These are phyloP conservation scores for Micromesistius poutassou DNA, from an alignment of 2,797 vertebrate genomes.

Conservation along the genomic window DNA sequence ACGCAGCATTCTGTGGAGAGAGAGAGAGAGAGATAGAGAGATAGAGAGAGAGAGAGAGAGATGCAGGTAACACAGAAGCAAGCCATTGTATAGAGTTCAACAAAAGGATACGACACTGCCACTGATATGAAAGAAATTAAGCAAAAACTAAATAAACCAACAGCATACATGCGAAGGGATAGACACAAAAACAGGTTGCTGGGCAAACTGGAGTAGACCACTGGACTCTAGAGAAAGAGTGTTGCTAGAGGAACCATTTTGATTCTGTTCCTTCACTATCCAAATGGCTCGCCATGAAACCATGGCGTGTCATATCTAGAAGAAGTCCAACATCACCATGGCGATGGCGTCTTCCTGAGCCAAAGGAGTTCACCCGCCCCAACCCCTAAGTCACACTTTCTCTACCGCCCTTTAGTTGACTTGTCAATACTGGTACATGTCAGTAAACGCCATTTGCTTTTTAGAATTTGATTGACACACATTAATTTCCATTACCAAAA, in stretches of 20 bases:
- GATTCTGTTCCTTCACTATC: neutral
- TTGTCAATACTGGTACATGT: slow-evolving; percentile 1
- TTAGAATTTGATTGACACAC: neutral
- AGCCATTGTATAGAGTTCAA: slow-evolving; percentile 49
- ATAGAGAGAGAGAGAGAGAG: slow-evolving; percentile 11
- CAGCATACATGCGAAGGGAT: slow-evolving; percentile 31
- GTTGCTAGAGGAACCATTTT: neutral
- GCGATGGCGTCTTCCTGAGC: neutral
- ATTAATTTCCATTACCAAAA: neutral
- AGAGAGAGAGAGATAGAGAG: slow-evolving; percentile 1
- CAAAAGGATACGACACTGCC: slow-evolving; percentile 48
- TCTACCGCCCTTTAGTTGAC: neutral
- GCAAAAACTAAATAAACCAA: slow-evolving; percentile 7
- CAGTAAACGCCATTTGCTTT: neutral
- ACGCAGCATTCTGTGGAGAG: slow-evolving; percentile 57
- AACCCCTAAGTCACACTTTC: neutral
- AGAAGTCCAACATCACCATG: neutral
- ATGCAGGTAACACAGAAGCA: slow-evolving; percentile 38
- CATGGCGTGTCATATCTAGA: neutral
- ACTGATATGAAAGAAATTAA: slow-evolving; percentile 33
- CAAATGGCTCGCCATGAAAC: neutral
- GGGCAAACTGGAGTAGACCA: slow-evolving; percentile 70
- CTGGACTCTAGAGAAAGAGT: slow-evolving; percentile 39
- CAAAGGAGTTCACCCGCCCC: neutral
- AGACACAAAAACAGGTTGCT: slow-evolving; percentile 30